These are phyloP conservation scores for Exephanes ischioxanthus DNA, from an alignment of 2,888 invertebrate species.

Conservation along the genomic window DNA sequence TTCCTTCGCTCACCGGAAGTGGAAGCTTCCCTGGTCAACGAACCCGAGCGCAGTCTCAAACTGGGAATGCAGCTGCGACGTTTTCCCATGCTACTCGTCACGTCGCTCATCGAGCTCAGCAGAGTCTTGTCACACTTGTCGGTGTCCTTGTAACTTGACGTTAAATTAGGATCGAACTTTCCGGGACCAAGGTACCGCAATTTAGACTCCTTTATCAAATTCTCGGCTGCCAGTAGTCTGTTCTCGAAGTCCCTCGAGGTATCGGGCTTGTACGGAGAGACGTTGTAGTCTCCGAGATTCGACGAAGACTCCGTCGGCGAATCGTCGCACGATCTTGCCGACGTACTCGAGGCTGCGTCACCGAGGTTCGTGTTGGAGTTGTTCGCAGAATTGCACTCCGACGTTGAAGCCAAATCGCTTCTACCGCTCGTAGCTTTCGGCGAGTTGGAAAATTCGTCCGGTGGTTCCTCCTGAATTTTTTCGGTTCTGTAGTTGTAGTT, in stretches of 20 bases:
- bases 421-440: slow-evolving; percentile 48
- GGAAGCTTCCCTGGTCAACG: slow-evolving; percentile 77
- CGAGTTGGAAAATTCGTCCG: slow-evolving; percentile 73
- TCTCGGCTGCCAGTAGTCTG: slow-evolving; percentile 81
- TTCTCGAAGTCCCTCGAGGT: slow-evolving; percentile 78
- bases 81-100: slow-evolving; percentile 69
- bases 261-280: slow-evolving; percentile 70
- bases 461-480: slow-evolving; percentile 81
- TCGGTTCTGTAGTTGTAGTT: slow-evolving; percentile 77
- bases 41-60: slow-evolving; percentile 79
- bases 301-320: slow-evolving; percentile 80
- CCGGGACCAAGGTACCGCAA: slow-evolving; percentile 76
- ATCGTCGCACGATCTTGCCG: slow-evolving; percentile 77
- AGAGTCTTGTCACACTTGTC: slow-evolving; percentile 80
- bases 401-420: slow-evolving; percentile 48
- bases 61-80: slow-evolving; percentile 81
- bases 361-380: slow-evolving; percentile 72
- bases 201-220: slow-evolving; percentile 82
- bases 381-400: slow-evolving; percentile 72
- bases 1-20: slow-evolving; percentile 59
- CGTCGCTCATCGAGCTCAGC: slow-evolving; percentile 76
- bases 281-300: slow-evolving; percentile 74
- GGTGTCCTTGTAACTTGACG: slow-evolving; percentile 77
- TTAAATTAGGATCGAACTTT: slow-evolving; percentile 76
- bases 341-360: slow-evolving; percentile 74